Evolutionary conservation across 2,797 vertebrate species (phyloP), one percentile per base, ranked within the genome.

Genomic region (Schizopygopsis pylzovi): DNA sequence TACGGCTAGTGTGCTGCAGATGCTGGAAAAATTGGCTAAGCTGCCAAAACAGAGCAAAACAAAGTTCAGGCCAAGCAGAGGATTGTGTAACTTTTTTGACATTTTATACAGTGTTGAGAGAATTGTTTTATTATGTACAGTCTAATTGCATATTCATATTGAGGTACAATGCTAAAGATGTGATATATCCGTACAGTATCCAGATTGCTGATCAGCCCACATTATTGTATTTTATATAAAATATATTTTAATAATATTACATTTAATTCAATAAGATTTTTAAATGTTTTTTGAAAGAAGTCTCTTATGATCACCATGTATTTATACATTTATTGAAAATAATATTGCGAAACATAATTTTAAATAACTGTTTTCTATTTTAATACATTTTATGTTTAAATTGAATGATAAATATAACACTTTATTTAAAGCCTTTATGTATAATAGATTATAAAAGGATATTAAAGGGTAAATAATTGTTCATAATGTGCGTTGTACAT

Each of bases 21-120:
- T 43, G 4, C 41, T 75, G 78, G 54, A 80, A 85, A 52, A 80
- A 18, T 1, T 12, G 63, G 59, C 47, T 10, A 18, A 79, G 49
- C 12, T 16, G 20, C 79, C 65, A 68, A 67, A 68, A 65, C 78
- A 65, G 59, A 78, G 20, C 75, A 71, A 56, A 85, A 81, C 84
- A 75, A 75, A 68, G n/a, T 59, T 71, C 22, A 63, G 65, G 72
- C 59, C 75, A 68, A 78, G 37, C 16, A 71, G 49, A 18, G 3
- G 52, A 52, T 79, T 72, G 43, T 70, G 20, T 16, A 73, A 73
- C 9, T n/a, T 65, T 68, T 73, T 73, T 54, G 65, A 65, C 61
- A 22, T 28, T 67, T 80, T 7, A 22, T 13, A 9, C 7, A n/a
- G 8, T 20, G 15, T 52, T 10, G 15, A 47, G n/a, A 75, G 33